A percentile compares a stretch with the other conserved stretches of the same genome.
Evolutionary conservation across 2,113 vertebrate species (phyloP).

Genomic region (Rhegmatorhina hoffmannsi): DNA sequence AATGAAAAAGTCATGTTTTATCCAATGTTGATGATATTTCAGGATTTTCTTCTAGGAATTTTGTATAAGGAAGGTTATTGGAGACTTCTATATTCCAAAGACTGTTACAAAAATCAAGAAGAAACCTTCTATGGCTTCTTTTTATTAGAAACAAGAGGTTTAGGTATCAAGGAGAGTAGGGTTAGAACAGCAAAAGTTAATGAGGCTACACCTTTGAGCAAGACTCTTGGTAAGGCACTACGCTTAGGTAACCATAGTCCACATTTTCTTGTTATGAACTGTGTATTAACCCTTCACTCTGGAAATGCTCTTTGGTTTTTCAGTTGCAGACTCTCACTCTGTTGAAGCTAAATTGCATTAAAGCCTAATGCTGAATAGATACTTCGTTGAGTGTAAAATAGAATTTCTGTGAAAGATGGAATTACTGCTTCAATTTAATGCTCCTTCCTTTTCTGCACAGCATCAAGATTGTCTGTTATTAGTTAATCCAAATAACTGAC

Average conservation of each 20-base stretch:
- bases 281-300: not conserved
- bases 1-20: not conserved
- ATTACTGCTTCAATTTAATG: not conserved
- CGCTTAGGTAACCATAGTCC: not conserved
- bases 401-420: not conserved
- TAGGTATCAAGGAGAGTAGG: not conserved
- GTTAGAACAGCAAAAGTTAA: not conserved
- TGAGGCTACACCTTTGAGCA: not conserved
- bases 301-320: not conserved
- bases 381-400: not conserved
- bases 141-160: not conserved
- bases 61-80: not conserved
- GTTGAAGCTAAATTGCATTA: not conserved
- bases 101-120: not conserved
- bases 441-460: not conserved
- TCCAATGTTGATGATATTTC: not conserved
- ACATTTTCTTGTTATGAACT: not conserved
- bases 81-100: not conserved
- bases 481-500: conserved; percentile 20
- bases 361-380: not conserved
- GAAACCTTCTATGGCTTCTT: not conserved
- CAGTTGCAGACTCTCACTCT: not conserved
- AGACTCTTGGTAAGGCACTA: not conserved
- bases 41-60: not conserved
- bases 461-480: not conserved